Evolutionary conservation across 2,113 vertebrate genomes (phyloP).

Genomic region (Rallus limicola): DNA sequence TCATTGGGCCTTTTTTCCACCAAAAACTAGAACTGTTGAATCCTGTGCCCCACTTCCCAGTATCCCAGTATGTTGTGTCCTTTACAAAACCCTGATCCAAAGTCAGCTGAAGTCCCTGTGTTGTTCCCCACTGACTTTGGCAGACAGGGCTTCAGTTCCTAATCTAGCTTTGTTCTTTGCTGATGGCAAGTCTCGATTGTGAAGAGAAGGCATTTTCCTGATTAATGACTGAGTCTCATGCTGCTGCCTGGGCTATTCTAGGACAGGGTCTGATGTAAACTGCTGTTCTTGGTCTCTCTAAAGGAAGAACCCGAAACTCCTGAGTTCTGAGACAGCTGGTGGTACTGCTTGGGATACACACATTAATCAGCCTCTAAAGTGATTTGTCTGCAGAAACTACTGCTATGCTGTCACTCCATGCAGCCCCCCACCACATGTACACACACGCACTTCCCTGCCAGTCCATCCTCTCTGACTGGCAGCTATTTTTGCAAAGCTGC

Average conservation of each 20-base stretch:
- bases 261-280: neutral
- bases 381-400: neutral
- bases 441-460: neutral
- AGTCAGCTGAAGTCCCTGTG: neutral
- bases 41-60: neutral
- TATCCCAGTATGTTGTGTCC: neutral
- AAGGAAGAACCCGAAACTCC: neutral
- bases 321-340: neutral
- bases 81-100: neutral
- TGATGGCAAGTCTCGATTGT: neutral
- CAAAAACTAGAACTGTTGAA: neutral
- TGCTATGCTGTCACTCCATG: neutral
- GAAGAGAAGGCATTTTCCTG: neutral
- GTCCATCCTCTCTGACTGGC: neutral
- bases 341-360: neutral
- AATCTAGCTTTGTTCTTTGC: neutral
- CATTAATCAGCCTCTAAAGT: neutral
- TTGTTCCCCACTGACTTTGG: neutral
- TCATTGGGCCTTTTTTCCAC: neutral
- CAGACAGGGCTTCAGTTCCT: neutral
- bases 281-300: neutral
- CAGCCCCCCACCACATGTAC: neutral
- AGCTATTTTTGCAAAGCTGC: conserved; percentile 35
- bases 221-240: neutral
- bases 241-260: neutral